phyloP scores from a whole-genome alignment of 2,797 vertebrate species.

The Cirrhinus mrigala region DNA sequence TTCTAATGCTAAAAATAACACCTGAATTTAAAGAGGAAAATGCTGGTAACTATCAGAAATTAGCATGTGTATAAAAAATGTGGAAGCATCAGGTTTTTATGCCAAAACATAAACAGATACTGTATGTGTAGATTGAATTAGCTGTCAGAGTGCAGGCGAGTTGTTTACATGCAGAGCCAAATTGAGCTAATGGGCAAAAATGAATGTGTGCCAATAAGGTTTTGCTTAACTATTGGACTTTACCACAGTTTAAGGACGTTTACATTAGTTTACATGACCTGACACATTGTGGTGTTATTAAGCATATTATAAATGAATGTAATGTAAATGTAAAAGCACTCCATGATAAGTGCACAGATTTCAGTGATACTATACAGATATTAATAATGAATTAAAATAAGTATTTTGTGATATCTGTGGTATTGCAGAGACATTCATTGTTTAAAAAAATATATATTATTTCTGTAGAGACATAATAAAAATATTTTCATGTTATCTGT shows the following conservation, averaged over 20 bases:
- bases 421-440: too few relatives aligned
- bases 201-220: not conserved
- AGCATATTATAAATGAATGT: not conserved
- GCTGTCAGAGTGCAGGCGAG: not conserved
- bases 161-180: not conserved
- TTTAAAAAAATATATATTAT: too few relatives aligned
- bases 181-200: not conserved
- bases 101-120: not conserved
- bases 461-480: not conserved
- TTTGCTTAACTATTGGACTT: not conserved
- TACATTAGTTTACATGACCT: not conserved
- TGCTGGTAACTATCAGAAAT: not conserved
- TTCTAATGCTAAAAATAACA: not conserved
- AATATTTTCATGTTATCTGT: not conserved
- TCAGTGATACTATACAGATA: not conserved
- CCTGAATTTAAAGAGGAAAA: not conserved
- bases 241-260: not conserved
- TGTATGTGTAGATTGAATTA: not conserved
- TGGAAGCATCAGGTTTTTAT: not conserved
- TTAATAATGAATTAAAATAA: not conserved
- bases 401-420: not conserved
- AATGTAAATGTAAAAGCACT: not conserved
- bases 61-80: too few relatives aligned
- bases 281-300: not conserved
- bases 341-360: too few relatives aligned